phyloP scores from a whole-genome alignment of 2,888 invertebrate species.

The Stomorhina lunata region DNA sequence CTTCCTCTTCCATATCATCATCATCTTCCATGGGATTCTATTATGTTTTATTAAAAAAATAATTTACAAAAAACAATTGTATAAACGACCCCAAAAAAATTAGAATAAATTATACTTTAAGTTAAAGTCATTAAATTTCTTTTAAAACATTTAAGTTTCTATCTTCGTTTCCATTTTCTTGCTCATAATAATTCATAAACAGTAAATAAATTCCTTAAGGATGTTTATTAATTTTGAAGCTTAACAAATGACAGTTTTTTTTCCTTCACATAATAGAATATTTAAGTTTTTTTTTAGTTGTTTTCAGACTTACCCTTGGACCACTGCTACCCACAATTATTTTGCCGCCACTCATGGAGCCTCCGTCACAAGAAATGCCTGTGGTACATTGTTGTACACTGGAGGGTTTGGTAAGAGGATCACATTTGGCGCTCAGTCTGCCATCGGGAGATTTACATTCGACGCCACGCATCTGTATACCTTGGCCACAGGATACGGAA shows the following conservation, averaged over 20 bases:
- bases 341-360: slow-evolving; percentile 72
- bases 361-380: slow-evolving; percentile 85
- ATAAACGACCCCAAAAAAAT: not conserved
- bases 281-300: not conserved
- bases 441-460: slow-evolving; percentile 86
- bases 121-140: not conserved
- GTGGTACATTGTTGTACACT: slow-evolving; percentile 87
- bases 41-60: not conserved
- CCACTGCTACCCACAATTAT: slow-evolving; percentile 76
- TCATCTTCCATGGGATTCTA: slow-evolving; percentile 63
- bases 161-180: not conserved
- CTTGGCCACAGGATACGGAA: slow-evolving; percentile 95
- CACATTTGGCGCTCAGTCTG: slow-evolving; percentile 83
- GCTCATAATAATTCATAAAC: not conserved
- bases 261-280: not conserved
- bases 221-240: slow-evolving; percentile 37
- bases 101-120: not conserved
- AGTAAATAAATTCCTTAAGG: slow-evolving; percentile 15
- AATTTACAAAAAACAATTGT: not conserved
- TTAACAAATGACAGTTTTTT: slow-evolving; percentile 31
- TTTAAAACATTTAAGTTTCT: not conserved
- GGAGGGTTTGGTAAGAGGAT: slow-evolving; percentile 85
- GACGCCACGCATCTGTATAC: slow-evolving; percentile 89
- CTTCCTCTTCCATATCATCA: slow-evolving; percentile 73
- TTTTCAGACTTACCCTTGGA: slow-evolving; percentile 68